Percentiles rank a stretch among this genome's conserved stretches.
These are phyloP conservation scores for Drosophila cardini DNA, from an alignment of 1,140 invertebrate genomes.

Conservation along the genomic window DNA sequence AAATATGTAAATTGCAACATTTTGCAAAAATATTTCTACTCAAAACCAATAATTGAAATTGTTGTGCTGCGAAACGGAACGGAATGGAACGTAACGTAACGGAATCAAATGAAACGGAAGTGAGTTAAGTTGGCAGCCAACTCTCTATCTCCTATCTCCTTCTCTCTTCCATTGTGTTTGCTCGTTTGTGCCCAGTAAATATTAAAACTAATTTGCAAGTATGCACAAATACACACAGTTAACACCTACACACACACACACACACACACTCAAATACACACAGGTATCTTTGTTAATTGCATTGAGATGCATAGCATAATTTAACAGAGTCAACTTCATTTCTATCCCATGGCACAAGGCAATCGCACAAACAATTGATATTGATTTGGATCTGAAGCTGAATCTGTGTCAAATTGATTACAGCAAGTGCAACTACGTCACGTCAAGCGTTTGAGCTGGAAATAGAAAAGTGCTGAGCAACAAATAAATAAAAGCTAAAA, in stretches of 20 bases:
- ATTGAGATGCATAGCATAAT: conserved; percentile 9
- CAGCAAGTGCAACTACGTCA: conserved; percentile 37
- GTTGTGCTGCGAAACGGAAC: conserved; percentile 2
- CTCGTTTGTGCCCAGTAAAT: conserved; percentile 32
- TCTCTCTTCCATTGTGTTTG: conserved; percentile 14
- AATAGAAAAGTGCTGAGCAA: conserved; percentile 20
- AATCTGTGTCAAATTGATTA: conserved; percentile 81
- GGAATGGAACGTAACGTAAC: not conserved
- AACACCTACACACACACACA: not conserved
- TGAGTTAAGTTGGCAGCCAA: conserved; percentile 30
- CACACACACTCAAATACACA: not conserved
- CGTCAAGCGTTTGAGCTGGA: conserved; percentile 9
- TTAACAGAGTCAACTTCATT: conserved; percentile 8
- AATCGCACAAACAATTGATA: conserved; percentile 52
- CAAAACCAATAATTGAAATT: conserved; percentile 20
- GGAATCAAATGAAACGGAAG: conserved; percentile 32
- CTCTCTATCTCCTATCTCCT: too few relatives aligned
- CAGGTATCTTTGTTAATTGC: conserved; percentile 47
- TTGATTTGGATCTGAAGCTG: conserved; percentile 73
- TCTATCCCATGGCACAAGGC: conserved; percentile 42
- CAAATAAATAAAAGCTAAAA: conserved; percentile 19
- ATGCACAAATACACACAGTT: not conserved
- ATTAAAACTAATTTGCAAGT: conserved; percentile 46
- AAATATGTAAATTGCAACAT: conserved; percentile 35
- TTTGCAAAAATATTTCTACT: conserved; percentile 29